phyloP scores from a whole-genome alignment of 2,797 vertebrate genomes.

The Manis crassicaudata region DNA sequence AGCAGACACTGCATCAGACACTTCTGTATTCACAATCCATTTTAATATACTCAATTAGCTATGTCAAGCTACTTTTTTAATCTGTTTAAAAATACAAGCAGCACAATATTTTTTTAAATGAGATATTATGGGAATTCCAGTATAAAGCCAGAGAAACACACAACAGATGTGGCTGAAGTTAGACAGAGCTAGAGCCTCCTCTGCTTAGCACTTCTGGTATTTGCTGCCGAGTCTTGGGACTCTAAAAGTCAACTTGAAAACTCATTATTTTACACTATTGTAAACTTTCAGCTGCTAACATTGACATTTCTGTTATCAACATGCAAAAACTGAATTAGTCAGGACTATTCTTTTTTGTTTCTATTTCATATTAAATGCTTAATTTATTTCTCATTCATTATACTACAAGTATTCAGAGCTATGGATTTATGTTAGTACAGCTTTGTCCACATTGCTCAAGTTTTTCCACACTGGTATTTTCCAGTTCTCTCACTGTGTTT shows the following conservation, averaged over 20 bases:
- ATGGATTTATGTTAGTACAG: background rate
- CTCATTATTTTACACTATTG: accelerated
- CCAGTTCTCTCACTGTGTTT: background rate
- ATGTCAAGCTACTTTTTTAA: background rate
- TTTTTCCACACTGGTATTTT: too few relatives aligned
- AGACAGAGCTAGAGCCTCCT: background rate
- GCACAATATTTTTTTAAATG: background rate
- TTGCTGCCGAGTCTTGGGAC: background rate
- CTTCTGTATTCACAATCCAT: background rate
- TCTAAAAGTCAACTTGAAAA: background rate
- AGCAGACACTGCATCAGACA: too few relatives aligned
- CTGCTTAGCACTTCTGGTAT: accelerated
- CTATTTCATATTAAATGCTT: background rate
- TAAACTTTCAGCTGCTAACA: background rate
- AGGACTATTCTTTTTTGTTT: background rate
- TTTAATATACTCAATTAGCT: background rate
- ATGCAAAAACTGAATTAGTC: background rate
- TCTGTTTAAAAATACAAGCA: background rate
- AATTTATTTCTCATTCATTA: background rate
- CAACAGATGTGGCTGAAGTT: background rate
- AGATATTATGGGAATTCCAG: background rate
- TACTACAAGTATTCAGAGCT: background rate
- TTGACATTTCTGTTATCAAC: background rate
- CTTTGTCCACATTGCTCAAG: background rate
- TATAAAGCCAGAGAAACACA: background rate